Base-by-base conservation (phyloP, 2,113 vertebrate species). In the Protobothrops mucrosquamatus region DNA sequence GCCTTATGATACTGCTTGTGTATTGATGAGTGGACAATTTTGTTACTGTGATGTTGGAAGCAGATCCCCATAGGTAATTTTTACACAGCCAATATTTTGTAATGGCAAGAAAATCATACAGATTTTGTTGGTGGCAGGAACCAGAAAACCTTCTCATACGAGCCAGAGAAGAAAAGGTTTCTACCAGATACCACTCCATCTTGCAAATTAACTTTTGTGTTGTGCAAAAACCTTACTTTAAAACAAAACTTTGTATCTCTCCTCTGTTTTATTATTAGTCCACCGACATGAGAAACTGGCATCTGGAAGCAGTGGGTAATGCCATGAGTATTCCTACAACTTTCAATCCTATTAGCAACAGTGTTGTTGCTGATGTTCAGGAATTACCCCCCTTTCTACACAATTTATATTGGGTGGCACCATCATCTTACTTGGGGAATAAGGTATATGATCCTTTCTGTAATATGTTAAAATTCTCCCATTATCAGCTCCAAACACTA, bases 231-330 rank as follows among this genome's bases (percentile, higher is more conserved):
- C 4, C 74, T 92, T 22, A 92, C 57, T 85, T 91, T 64, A 89
- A 59, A 11, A 2, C 18, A 26, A 93, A 46, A 52, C 14, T 96
- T 69, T 92, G 15, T 90, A 91, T 95, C 14, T 29, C 81, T 94
- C 64, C 9, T 95, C 10, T 94, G 11, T 95, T 55, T 93, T 96
- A 90, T 89, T 22, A 12, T 94, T 94, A 99, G 99, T 98, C 98
- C 96, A 98, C 98, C 94, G 98, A 98, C 69, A 99, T 99, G 99
- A 97, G 92, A 87, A 97, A 93, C 93, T 99, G 99, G 99, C 97
- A 3, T 64, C 97, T 99, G 95, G 97, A 98, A 96, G 97, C 96
- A 0, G 59, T 88, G 0, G 98, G 98, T 64, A 97, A 97, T 89
- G 52, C 94, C 64, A 95, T 94, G 52, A 96, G 97, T 88, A 94